These are phyloP conservation scores for Grantiella picta DNA, from an alignment of 2,113 vertebrate species.

Conservation along the genomic window DNA sequence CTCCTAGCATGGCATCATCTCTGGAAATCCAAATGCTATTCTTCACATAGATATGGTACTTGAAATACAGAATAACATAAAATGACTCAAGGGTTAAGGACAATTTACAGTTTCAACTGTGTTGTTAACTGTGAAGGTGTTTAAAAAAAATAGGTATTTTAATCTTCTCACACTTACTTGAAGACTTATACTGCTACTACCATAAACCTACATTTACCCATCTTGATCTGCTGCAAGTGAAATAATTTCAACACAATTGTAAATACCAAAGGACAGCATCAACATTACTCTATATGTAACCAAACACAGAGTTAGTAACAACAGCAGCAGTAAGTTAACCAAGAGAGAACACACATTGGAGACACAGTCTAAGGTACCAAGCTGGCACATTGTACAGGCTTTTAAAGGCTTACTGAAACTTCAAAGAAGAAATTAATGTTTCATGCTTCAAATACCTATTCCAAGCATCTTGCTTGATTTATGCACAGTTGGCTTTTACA, in stretches of 20 bases:
- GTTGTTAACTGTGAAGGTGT: constrained; percentile 15
- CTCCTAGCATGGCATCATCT: background rate
- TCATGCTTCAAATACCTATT: background rate
- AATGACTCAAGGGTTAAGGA: constrained; percentile 3
- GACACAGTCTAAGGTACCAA: background rate
- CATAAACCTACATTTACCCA: background rate
- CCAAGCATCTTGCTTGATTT: background rate
- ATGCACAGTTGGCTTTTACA: background rate
- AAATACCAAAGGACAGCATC: background rate
- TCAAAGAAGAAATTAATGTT: background rate
- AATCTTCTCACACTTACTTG: background rate
- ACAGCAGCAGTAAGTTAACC: background rate
- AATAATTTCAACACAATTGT: background rate
- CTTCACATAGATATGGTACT: background rate
- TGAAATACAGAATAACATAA: background rate
- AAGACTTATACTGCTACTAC: background rate
- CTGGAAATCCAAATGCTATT: background rate
- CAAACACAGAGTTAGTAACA: background rate
- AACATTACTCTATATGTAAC: background rate
- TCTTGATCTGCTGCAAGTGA: background rate
- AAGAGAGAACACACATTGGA: background rate
- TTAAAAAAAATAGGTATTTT: background rate
- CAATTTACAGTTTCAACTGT: constrained; percentile 42
- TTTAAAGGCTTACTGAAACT: background rate
- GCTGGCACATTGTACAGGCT: background rate